Conservation (phyloP, 2,888 invertebrate genomes). For the Molorchus minor region DNA sequence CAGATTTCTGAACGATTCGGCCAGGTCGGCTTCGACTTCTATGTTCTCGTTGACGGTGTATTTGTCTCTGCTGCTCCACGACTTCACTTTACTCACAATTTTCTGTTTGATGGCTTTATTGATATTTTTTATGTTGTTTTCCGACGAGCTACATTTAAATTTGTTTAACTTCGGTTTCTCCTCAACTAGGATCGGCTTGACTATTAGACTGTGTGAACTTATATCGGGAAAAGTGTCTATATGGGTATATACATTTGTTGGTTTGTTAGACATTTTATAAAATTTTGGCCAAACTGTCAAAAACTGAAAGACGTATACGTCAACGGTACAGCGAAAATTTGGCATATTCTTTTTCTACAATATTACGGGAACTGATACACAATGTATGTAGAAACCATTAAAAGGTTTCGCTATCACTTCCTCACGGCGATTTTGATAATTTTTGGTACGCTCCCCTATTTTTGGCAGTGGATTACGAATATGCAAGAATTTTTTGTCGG, state of each 20-base stretch:
- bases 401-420: too few species aligned
- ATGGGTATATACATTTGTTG: slow-evolving; percentile 36
- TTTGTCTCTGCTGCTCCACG: slow-evolving; percentile 45
- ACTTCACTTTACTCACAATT: slow-evolving; percentile 45
- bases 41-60: slow-evolving; percentile 28
- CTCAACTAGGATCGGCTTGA: slow-evolving; percentile 37
- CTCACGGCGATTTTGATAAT: too few species aligned
- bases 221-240: slow-evolving; percentile 22
- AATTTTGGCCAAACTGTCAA: slow-evolving; percentile 35
- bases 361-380: too few species aligned
- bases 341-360: too few species aligned
- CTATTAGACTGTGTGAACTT: slow-evolving; percentile 32
- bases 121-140: slow-evolving; percentile 43
- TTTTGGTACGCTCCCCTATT: too few species aligned
- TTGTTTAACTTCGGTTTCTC: slow-evolving; percentile 39
- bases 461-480: too few species aligned
- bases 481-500: too few species aligned
- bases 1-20: slow-evolving; percentile 29
- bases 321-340: too few species aligned
- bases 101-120: slow-evolving; percentile 43
- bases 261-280: slow-evolving; percentile 45
- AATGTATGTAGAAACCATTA: too few species aligned
- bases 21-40: slow-evolving; percentile 40
- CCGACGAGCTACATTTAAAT: slow-evolving; percentile 46
- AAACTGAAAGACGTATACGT: neutral